A percentile compares a stretch with the other conserved stretches of the same genome.
phyloP scores from a whole-genome alignment of 2,888 invertebrate genomes.

The Chironomus riparius region DNA sequence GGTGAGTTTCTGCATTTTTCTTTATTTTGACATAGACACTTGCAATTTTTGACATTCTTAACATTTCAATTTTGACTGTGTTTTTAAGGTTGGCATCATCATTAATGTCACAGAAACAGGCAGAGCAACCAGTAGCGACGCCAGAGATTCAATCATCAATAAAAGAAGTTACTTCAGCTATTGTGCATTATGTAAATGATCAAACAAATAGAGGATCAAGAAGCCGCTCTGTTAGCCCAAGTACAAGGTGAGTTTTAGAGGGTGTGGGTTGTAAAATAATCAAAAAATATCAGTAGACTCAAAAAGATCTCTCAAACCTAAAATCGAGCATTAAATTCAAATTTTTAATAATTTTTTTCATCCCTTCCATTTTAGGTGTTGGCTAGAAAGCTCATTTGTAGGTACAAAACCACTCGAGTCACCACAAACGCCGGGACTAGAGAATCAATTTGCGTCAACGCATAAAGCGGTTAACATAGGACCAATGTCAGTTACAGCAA shows the following conservation, averaged over 20 bases:
- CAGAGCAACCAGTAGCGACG: slow-evolving; percentile 41
- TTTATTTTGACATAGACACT: neutral
- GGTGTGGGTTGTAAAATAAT: neutral
- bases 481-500: slow-evolving; percentile 22
- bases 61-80: neutral
- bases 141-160: slow-evolving; percentile 74
- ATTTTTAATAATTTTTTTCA: neutral
- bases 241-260: slow-evolving; percentile 39
- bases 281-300: neutral
- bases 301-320: neutral
- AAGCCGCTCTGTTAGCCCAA: slow-evolving; percentile 43
- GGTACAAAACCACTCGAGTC: slow-evolving; percentile 77
- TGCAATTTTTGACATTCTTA: neutral
- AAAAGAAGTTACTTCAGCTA: slow-evolving; percentile 86
- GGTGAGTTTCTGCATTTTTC: slow-evolving; percentile 39
- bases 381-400: slow-evolving; percentile 89
- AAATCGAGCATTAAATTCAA: neutral
- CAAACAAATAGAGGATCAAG: slow-evolving; percentile 47
- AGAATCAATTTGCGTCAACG: slow-evolving; percentile 39
- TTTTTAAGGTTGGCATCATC: slow-evolving; percentile 58
- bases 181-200: slow-evolving; percentile 82
- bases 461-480: slow-evolving; percentile 29
- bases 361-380: slow-evolving; percentile 49
- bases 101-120: slow-evolving; percentile 44
- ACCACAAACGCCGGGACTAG: slow-evolving; percentile 69